Conservation (phyloP, 2,797 vertebrate species). For the Philypnodon macrostomus region DNA sequence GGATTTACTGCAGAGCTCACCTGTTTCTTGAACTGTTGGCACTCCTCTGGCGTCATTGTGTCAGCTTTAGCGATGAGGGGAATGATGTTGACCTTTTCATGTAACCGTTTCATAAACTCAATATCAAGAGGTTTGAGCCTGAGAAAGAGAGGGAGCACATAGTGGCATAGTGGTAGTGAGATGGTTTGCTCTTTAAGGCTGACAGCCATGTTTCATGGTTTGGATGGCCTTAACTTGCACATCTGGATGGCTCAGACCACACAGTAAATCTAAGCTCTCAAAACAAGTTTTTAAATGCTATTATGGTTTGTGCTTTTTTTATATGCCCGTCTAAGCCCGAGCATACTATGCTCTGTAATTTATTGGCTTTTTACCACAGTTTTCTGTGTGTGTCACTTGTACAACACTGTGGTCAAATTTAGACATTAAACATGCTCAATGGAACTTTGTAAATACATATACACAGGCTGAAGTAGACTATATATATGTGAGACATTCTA, state of each 20-base stretch:
- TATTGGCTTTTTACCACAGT: background rate
- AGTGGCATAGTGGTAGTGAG: conserved; percentile 3
- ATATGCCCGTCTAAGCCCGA: background rate
- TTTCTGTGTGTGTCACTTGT: background rate
- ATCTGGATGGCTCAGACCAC: conserved; percentile 25
- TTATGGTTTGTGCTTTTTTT: background rate
- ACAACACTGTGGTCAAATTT: background rate
- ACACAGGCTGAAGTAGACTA: background rate
- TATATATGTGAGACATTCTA: too few species aligned
- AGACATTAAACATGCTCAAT: too few species aligned
- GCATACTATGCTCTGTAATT: background rate
- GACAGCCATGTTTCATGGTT: conserved; percentile 15
- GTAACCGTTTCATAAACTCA: conserved; percentile 96
- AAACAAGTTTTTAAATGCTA: conserved; percentile 9
- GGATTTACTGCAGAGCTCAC: conserved; percentile 58
- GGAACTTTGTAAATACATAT: background rate
- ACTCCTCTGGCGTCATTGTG: conserved; percentile 94
- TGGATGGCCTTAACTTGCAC: conserved; percentile 29
- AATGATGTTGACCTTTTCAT: conserved; percentile 97
- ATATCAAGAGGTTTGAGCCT: conserved; percentile 95
- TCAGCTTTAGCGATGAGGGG: conserved; percentile 97
- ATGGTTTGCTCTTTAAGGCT: background rate
- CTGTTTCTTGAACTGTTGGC: conserved; percentile 96
- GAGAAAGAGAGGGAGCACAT: conserved; percentile 23
- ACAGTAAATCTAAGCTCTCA: conserved; percentile 19